Conservation (phyloP, 2,888 invertebrate species). For the Dasypolia templi region DNA sequence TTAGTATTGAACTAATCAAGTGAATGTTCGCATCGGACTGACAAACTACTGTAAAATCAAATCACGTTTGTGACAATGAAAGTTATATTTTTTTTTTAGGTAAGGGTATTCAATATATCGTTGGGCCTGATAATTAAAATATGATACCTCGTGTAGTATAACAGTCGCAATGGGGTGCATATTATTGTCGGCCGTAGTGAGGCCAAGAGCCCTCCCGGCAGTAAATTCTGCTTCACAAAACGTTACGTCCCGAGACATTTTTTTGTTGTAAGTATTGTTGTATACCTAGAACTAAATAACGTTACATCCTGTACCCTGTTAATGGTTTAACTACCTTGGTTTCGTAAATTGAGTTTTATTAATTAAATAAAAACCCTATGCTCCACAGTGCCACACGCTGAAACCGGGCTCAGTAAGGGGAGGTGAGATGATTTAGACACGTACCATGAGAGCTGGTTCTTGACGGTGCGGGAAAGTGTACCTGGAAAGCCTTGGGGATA, state of each 20-base stretch:
- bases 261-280: conserved; percentile 31
- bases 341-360: not conserved
- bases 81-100: not conserved
- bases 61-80: not conserved
- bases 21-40: not conserved
- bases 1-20: not conserved
- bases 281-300: not conserved
- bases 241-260: conserved; percentile 56
- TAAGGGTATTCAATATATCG: conserved; percentile 10
- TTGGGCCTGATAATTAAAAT: conserved; percentile 43
- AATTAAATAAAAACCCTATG: not conserved
- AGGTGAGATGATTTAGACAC: not conserved
- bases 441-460: not conserved
- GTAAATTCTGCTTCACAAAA: conserved; percentile 63
- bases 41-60: not conserved
- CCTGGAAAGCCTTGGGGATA: not conserved
- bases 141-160: conserved; percentile 51
- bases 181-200: conserved; percentile 50
- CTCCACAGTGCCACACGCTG: too few relatives aligned
- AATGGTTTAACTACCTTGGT: not conserved
- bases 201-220: conserved; percentile 56
- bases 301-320: not conserved
- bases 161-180: conserved; percentile 74
- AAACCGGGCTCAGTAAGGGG: too few relatives aligned
- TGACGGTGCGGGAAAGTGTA: not conserved